Evolutionary conservation across 2,888 invertebrate species (phyloP).

Genomic region (Aphodius granarius): DNA sequence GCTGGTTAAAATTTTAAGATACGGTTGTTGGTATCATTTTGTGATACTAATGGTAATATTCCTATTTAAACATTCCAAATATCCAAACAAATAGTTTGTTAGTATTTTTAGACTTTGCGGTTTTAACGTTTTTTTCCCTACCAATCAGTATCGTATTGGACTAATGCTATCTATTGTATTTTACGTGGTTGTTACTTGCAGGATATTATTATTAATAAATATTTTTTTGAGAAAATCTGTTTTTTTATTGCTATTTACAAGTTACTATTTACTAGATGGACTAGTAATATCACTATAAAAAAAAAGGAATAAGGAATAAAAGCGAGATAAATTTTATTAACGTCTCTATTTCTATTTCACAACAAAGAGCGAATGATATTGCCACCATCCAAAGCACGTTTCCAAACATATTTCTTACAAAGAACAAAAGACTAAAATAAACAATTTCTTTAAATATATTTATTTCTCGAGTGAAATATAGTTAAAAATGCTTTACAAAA

Average conservation of each 20-base stretch:
- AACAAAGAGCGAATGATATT: not conserved
- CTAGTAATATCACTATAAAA: too few species aligned
- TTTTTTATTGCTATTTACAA: not conserved
- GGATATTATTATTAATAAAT: not conserved
- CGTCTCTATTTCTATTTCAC: not conserved
- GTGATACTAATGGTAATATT: not conserved
- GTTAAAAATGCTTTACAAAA: constrained; percentile 28
- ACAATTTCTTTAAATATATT: constrained; percentile 25
- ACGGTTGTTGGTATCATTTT: not conserved
- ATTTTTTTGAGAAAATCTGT: not conserved
- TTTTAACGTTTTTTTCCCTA: not conserved
- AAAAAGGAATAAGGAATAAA: too few species aligned
- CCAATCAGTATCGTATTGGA: not conserved
- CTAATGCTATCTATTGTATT: not conserved
- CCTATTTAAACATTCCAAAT: not conserved
- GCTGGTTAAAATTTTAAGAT: not conserved
- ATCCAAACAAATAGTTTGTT: not conserved
- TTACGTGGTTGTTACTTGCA: not conserved
- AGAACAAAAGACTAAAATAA: not conserved
- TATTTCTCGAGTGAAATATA: constrained; percentile 24
- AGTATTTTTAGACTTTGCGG: not conserved
- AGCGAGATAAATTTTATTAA: not conserved
- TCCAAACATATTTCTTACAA: not conserved
- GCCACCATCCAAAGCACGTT: not conserved
- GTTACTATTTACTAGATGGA: too few species aligned